Base-by-base conservation (phyloP, 2,797 vertebrate genomes). In the Meriones psammophilus region DNA sequence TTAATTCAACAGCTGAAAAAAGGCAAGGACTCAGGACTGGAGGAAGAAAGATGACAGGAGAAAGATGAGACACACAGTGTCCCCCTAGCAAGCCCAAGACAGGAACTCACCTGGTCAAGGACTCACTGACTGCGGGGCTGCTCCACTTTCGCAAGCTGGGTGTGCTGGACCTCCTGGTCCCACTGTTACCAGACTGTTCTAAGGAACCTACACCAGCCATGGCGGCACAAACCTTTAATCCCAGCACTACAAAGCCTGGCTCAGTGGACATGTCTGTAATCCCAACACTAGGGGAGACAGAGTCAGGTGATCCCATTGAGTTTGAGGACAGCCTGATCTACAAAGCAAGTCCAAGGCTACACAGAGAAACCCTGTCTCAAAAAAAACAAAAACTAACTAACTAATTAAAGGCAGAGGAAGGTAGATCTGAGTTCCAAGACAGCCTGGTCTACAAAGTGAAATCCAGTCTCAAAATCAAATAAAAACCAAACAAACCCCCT, bases 1-100 rank as follows among this genome's bases (percentile, higher is more conserved):
- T 96, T 81, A 91, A 77, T 93, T 87, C 60, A 90, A 86, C 20
- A 87, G 56, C 46, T 84, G 36, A 60, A 58, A 94, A 83, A 87
- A 66, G 81, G 13, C 2, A 88, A 54, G 66, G 33, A 84, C 39
- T 5, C n/a, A 93, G 92, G 79, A 95, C 54, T 74, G 73, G 36
- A 42, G 96, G 5, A 88, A 88, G n/a, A 54, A 78, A 93, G 58
- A 78, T 26, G 71, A 68, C 36, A 71, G 39, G n/a, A 88, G n/a
- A 54, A 78, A 93, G 58, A 78, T 26, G 71, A 68, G 71, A 69
- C 24, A 86, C 0, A 81, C 58, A 76, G 69, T 54, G 5, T 73
- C 10, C 46, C 18, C 68, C 60, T 17, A 7, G 8, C 2, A 39
- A 79, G n/a, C 13, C 3, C 1, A 89, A 83, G 68, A 39, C 46